phyloP scores from a whole-genome alignment of 1,140 invertebrate species.

The Popillia japonica region DNA sequence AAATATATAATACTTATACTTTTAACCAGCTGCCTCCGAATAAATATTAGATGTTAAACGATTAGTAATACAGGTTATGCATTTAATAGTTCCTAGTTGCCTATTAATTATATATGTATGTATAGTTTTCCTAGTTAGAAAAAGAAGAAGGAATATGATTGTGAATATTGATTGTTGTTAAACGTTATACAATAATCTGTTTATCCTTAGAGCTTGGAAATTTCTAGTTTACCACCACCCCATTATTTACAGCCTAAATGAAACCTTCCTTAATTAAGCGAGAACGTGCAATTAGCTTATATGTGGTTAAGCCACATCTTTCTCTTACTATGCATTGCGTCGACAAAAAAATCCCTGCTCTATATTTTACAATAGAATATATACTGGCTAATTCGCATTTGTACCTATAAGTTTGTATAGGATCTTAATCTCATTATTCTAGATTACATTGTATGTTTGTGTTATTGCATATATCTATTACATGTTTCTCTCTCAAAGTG shows the following conservation, averaged over 20 bases:
- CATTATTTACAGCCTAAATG: no score
- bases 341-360: no score
- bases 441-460: slow-evolving; percentile 3
- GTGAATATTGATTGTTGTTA: slow-evolving; percentile 18
- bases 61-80: slow-evolving; percentile 14
- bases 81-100: slow-evolving; percentile 34
- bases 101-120: slow-evolving; percentile 25
- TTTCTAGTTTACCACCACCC: no score
- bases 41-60: not conserved
- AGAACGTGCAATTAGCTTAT: no score
- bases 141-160: not conserved
- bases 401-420: not conserved
- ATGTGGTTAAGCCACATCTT: no score
- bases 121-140: slow-evolving; percentile 3
- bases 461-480: not conserved
- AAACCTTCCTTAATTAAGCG: no score
- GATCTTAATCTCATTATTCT: not conserved
- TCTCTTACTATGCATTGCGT: no score
- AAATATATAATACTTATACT: not conserved
- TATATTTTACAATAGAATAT: no score
- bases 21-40: not conserved
- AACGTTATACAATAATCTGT: not conserved
- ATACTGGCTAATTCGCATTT: no score
- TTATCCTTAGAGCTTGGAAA: not conserved
- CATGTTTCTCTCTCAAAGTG: not conserved